Evolutionary conservation across 53 echinoderm and acorn worm genomes (phyloP).

Genomic region (Holothuria leucospilota): DNA sequence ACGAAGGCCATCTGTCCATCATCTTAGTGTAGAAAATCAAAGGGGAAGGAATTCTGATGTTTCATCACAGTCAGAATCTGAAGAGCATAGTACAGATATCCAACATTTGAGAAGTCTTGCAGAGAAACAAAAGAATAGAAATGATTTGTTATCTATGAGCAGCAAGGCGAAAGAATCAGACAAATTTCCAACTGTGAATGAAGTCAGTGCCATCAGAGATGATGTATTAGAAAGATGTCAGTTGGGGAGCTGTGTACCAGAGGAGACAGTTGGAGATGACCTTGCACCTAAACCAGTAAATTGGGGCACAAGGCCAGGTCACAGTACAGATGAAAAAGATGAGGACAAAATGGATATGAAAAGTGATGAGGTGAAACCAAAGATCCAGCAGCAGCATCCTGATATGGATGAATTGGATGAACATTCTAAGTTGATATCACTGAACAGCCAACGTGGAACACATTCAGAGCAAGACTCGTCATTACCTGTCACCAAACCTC

Average conservation of each 20-base stretch:
- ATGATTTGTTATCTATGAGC: slow-evolving; percentile 40
- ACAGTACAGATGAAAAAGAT: background rate
- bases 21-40: too few relatives aligned
- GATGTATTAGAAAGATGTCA: background rate
- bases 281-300: background rate
- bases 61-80: background rate
- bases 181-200: background rate
- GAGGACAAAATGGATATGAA: background rate
- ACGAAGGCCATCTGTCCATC: too few relatives aligned
- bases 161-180: background rate
- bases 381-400: background rate
- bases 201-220: background rate
- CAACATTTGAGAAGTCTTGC: slow-evolving; percentile 30
- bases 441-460: too few relatives aligned
- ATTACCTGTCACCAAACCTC: background rate
- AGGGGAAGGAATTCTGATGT: background rate
- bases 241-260: slow-evolving; percentile 16
- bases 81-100: slow-evolving; percentile 7
- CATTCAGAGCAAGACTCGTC: too few relatives aligned
- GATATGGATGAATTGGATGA: background rate
- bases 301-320: background rate
- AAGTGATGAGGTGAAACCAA: background rate
- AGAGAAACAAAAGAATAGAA: slow-evolving; percentile 28
- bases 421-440: too few relatives aligned
- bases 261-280: background rate